A percentile compares a stretch with the other conserved stretches of the same genome.
These are phyloP conservation scores for Trachurus trachurus DNA, from an alignment of 2,797 vertebrate genomes.

Conservation along the genomic window DNA sequence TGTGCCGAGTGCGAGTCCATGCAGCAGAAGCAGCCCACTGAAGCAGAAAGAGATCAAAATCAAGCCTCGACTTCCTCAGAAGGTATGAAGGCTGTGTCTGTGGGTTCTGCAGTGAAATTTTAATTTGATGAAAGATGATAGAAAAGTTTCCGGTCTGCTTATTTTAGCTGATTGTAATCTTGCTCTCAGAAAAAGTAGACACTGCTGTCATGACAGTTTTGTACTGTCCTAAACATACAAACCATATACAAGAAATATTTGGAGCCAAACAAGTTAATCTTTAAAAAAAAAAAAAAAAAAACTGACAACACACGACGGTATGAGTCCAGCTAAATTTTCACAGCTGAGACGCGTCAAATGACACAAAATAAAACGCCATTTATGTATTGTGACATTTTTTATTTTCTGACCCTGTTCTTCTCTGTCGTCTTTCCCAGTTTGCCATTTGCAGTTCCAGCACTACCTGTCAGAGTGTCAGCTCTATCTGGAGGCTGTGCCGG, in stretches of 20 bases:
- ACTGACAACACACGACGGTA: too few relatives aligned
- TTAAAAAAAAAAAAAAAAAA: neutral
- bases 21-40: constrained; percentile 45
- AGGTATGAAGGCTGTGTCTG: constrained; percentile 60
- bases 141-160: constrained; percentile 6
- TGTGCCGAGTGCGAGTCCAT: constrained; percentile 81
- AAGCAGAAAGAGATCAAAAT: constrained; percentile 70
- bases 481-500: constrained; percentile 89
- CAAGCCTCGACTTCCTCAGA: constrained; percentile 54
- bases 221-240: too few relatives aligned
- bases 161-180: constrained; percentile 18
- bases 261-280: neutral
- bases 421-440: constrained; percentile 79
- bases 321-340: too few relatives aligned
- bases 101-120: neutral
- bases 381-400: too few relatives aligned
- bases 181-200: neutral
- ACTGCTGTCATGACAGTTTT: neutral
- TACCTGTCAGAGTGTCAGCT: constrained; percentile 93
- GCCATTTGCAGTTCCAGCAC: constrained; percentile 85
- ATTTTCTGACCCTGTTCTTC: neutral
- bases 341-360: neutral
- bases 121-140: constrained; percentile 9
- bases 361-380: too few relatives aligned
- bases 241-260: neutral